Percentiles rank a stretch among this genome's conserved stretches.
Conservation (phyloP, 1,140 invertebrate species). For the Aricia agestis region DNA sequence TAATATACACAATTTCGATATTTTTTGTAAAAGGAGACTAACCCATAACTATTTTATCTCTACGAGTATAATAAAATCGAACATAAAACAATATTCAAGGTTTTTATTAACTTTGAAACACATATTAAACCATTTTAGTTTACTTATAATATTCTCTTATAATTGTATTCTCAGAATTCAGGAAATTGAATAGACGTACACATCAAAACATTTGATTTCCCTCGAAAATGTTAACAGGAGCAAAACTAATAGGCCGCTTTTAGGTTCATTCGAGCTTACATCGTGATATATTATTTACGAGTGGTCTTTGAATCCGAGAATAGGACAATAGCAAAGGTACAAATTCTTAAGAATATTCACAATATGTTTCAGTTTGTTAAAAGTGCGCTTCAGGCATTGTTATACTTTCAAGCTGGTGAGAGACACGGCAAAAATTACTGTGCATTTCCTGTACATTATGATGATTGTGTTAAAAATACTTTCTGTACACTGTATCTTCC, state of each 20-base stretch:
- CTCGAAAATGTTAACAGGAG: neutral
- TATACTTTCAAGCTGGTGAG: neutral
- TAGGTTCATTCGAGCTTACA: neutral
- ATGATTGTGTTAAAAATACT: too few relatives aligned
- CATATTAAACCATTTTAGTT: neutral
- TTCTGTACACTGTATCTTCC: too few relatives aligned
- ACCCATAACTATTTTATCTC: too few relatives aligned
- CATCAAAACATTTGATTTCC: neutral
- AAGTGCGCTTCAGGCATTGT: neutral
- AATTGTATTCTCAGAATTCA: neutral
- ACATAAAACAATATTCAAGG: too few relatives aligned
- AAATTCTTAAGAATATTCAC: neutral
- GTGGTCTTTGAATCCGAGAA: neutral
- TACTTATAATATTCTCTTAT: too few relatives aligned
- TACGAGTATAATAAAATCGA: too few relatives aligned
- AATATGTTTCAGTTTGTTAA: constrained; percentile 1
- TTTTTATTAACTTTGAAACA: neutral
- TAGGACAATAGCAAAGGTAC: neutral
- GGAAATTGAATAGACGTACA: neutral
- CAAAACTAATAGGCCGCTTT: neutral
- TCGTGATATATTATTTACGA: neutral
- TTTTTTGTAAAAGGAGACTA: too few relatives aligned
- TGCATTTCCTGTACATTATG: neutral
- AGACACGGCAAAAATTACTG: neutral
- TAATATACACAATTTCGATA: too few relatives aligned